These are phyloP conservation scores for Orycteropus afer DNA, from an alignment of 2,113 vertebrate genomes.

Conservation along the genomic window DNA sequence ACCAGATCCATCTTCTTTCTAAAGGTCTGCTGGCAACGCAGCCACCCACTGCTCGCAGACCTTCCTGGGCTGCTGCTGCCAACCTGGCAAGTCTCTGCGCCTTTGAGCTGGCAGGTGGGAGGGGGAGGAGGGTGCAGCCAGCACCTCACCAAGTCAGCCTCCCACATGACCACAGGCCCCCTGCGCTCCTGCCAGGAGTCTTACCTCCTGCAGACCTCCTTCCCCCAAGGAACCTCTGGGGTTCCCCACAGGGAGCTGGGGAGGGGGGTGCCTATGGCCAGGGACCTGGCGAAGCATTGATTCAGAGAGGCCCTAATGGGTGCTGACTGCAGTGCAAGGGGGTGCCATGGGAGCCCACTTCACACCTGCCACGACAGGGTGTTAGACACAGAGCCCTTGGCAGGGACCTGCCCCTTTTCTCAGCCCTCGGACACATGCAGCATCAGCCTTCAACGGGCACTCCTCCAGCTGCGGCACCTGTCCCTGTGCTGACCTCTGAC, in stretches of 20 bases:
- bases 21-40: neutral
- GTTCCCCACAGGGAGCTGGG: neutral
- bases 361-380: neutral
- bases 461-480: neutral
- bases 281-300: neutral
- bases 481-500: fast-evolving
- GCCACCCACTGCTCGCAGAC: neutral
- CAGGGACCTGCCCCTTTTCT: neutral
- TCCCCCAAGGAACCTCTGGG: too few relatives aligned
- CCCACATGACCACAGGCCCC: neutral
- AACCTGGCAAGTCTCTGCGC: neutral
- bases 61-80: neutral
- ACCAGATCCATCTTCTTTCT: neutral
- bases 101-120: neutral
- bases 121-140: neutral
- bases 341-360: neutral
- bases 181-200: neutral
- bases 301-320: neutral
- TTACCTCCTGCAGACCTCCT: neutral
- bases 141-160: fast-evolving
- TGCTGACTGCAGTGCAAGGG: neutral
- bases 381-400: neutral
- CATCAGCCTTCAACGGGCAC: fast-evolving
- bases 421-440: neutral
- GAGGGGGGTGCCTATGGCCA: neutral